These are phyloP conservation scores for Myathropa florea DNA, from an alignment of 2,888 invertebrate genomes.

Conservation along the genomic window DNA sequence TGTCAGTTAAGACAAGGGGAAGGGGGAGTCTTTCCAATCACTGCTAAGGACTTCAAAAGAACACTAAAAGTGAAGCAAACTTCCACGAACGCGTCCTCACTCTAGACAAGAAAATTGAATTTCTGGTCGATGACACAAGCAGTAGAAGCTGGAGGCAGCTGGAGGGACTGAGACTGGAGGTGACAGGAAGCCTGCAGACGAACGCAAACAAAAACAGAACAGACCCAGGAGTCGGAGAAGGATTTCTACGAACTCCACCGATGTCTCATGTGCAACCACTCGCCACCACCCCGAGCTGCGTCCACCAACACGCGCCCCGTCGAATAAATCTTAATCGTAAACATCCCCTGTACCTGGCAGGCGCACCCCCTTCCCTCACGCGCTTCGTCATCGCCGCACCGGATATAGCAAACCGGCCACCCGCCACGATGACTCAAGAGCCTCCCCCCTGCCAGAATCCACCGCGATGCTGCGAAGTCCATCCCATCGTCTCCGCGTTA, in stretches of 20 bases:
- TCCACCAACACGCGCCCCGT: background rate
- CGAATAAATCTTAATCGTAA: background rate
- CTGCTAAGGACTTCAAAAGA: too few species aligned
- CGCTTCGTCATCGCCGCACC: background rate
- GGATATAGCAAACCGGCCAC: too few species aligned
- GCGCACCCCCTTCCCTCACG: background rate
- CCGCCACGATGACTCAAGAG: constrained; percentile 57
- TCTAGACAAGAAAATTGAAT: too few species aligned
- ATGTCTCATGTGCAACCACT: background rate
- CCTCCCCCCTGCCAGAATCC: constrained; percentile 13
- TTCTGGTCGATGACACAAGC: too few species aligned
- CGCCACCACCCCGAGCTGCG: background rate
- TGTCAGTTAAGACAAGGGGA: too few species aligned
- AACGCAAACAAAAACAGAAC: background rate
- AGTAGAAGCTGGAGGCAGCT: too few species aligned
- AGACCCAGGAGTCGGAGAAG: background rate
- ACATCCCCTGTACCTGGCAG: background rate
- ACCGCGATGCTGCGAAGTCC: constrained; percentile 15
- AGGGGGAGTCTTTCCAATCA: too few species aligned
- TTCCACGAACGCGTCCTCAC: too few species aligned
- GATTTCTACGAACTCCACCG: background rate
- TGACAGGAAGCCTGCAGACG: background rate
- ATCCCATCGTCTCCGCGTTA: background rate
- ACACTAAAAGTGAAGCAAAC: too few species aligned
- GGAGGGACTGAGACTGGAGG: background rate